Evolutionary conservation across 37 sponge, comb jelly and placozoan species (phyloP).

Genomic region (Cladorhizidae sp.): DNA sequence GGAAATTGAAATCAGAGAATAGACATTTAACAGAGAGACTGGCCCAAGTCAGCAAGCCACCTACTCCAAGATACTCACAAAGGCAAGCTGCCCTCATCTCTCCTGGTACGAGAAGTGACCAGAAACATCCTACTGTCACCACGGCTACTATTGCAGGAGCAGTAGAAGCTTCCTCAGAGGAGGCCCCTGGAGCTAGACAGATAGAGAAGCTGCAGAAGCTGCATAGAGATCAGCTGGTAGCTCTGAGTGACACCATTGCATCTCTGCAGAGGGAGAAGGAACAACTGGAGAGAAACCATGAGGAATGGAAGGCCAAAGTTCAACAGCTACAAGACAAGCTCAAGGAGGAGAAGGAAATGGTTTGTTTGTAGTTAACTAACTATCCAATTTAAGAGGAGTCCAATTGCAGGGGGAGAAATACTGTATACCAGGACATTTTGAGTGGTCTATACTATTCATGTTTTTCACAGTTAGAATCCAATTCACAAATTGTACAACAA

Average conservation of each 20-base stretch:
- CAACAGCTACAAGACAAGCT: slow-evolving; percentile 16
- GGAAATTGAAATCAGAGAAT: slow-evolving; percentile 38
- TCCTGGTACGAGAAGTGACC: background rate
- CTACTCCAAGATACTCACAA: background rate
- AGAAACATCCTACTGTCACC: background rate
- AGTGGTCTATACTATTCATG: too few species aligned
- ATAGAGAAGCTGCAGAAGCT: too few species aligned
- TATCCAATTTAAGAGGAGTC: too few species aligned
- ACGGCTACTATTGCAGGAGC: background rate
- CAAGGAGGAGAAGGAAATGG: slow-evolving; percentile 24
- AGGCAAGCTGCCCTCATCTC: background rate
- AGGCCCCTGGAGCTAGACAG: too few species aligned
- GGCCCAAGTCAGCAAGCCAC: slow-evolving; percentile 26
- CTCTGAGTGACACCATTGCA: slow-evolving; percentile 46
- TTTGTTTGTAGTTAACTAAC: background rate
- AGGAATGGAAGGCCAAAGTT: slow-evolving; percentile 13
- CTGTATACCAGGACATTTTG: too few species aligned
- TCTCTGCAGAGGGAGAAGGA: slow-evolving; percentile 58
- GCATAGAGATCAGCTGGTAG: slow-evolving; percentile 28
- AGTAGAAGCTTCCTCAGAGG: too few species aligned
- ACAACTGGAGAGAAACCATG: slow-evolving; percentile 15
- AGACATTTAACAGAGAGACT: slow-evolving; percentile 21
- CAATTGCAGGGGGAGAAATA: too few species aligned
- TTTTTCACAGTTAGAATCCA: too few species aligned
- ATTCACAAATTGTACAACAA: too few species aligned